A percentile compares a stretch with the other conserved stretches of the same genome.
Conservation (phyloP, 2,797 vertebrate genomes). For the Tamandua tetradactyla region DNA sequence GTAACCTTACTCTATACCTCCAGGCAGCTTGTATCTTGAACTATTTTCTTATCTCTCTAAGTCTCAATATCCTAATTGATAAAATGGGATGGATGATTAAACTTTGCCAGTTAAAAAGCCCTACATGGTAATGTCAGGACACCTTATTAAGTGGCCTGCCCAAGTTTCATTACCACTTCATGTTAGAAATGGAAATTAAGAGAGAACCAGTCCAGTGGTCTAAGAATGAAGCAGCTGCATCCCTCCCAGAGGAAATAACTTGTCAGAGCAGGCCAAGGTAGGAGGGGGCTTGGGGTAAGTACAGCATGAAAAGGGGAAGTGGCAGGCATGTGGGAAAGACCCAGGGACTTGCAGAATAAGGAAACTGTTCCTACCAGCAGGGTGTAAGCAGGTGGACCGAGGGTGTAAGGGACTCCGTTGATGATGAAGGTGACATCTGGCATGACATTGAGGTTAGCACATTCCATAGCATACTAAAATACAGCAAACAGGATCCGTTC, state of each 20-base stretch:
- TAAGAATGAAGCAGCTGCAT: neutral
- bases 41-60: neutral
- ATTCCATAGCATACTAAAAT: constrained; percentile 80
- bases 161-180: neutral
- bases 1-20: neutral
- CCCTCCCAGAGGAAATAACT: neutral
- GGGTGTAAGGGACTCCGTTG: constrained; percentile 81
- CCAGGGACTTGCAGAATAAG: constrained; percentile 8
- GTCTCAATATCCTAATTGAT: neutral
- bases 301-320: constrained; percentile 14
- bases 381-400: constrained; percentile 82
- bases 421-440: constrained; percentile 85
- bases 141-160: neutral
- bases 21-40: neutral
- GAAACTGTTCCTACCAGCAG: constrained; percentile 75
- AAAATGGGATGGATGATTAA: neutral
- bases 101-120: neutral
- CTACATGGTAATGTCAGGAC: neutral
- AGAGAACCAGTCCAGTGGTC: neutral
- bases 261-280: neutral
- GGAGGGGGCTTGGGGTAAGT: neutral
- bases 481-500: neutral
- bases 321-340: neutral
- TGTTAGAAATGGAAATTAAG: neutral
- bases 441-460: constrained; percentile 80